Conservation (phyloP, 92 coral and sea anemone species). For the Umimayanthus chanpuru region DNA sequence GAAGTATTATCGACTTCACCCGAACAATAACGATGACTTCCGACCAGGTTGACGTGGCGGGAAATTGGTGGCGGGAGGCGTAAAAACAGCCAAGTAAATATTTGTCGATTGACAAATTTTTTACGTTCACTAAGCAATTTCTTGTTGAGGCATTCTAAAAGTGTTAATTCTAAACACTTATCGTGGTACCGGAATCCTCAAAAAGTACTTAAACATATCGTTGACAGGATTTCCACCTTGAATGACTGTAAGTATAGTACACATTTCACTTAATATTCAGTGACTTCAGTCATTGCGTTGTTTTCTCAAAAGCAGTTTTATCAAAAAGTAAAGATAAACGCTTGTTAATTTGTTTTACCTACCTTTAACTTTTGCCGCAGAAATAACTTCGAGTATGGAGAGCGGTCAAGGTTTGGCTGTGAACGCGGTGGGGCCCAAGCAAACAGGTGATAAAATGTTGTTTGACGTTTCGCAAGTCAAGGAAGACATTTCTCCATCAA, state of each 20-base stretch:
- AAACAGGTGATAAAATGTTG: slow-evolving; percentile 6
- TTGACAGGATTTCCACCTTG: background rate
- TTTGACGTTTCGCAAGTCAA: slow-evolving; percentile 18
- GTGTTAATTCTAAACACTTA: background rate
- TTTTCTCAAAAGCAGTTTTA: background rate
- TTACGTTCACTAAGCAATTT: background rate
- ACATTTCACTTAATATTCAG: background rate
- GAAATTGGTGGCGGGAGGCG: background rate
- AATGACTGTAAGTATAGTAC: slow-evolving; percentile 45
- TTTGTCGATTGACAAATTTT: background rate
- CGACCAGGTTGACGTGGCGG: background rate
- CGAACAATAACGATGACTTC: background rate
- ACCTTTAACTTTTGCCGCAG: background rate
- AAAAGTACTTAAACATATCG: background rate
- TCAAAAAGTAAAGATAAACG: background rate
- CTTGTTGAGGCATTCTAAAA: background rate
- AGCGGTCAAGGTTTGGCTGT: background rate
- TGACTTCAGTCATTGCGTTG: background rate
- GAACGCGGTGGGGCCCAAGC: background rate
- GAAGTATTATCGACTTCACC: slow-evolving; percentile 5
- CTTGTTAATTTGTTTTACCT: background rate
- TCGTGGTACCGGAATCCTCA: background rate
- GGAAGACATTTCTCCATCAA: slow-evolving; percentile 17
- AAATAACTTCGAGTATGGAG: slow-evolving; percentile 12
- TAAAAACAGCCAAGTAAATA: background rate